These are phyloP conservation scores for Eurypyga helias DNA, from an alignment of 2,113 vertebrate species.

Conservation along the genomic window DNA sequence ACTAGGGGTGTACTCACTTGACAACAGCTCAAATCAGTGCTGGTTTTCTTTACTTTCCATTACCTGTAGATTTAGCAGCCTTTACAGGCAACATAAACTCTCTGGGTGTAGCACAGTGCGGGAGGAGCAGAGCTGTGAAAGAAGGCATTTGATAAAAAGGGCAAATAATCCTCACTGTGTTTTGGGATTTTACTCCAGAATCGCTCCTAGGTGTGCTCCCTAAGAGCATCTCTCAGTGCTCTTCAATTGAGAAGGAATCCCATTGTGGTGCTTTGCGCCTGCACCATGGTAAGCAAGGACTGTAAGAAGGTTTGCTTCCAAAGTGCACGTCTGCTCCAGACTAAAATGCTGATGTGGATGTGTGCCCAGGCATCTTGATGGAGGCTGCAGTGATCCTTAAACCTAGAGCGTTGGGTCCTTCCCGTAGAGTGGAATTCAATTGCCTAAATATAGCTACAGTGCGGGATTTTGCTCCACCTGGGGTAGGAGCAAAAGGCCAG, in stretches of 20 bases:
- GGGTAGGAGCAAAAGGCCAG: background rate
- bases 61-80: background rate
- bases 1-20: background rate
- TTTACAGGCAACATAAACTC: background rate
- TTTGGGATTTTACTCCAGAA: background rate
- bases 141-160: background rate
- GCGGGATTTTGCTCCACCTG: background rate
- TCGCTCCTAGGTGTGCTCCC: background rate
- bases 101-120: background rate
- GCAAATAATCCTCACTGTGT: background rate
- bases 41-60: background rate
- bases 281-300: background rate
- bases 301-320: background rate
- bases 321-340: background rate
- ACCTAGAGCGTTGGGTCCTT: background rate
- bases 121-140: background rate
- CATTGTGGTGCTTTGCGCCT: background rate
- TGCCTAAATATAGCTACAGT: fast-evolving
- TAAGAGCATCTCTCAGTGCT: background rate
- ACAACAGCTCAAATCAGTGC: background rate
- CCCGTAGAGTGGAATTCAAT: background rate
- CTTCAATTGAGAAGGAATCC: background rate
- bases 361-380: background rate
- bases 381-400: background rate
- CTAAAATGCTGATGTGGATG: background rate